Percentiles rank a stretch among this genome's conserved stretches.
These are phyloP conservation scores for Phrynosoma blainvillii DNA, from an alignment of 2,113 vertebrate genomes.

Conservation along the genomic window DNA sequence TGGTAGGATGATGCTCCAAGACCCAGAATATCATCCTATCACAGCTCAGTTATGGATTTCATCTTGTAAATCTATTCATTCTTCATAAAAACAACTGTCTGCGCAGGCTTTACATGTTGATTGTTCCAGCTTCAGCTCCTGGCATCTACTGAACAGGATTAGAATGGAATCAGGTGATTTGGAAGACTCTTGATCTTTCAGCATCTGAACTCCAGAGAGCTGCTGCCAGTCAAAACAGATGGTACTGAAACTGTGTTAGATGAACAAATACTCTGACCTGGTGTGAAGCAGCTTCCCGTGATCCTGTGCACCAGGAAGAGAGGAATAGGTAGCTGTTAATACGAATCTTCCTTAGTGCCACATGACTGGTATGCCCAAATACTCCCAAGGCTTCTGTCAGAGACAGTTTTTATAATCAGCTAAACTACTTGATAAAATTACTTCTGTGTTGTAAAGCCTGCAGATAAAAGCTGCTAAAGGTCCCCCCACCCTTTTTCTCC, in stretches of 20 bases:
- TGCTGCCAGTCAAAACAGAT: background rate
- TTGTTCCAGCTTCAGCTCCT: background rate
- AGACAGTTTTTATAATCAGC: background rate
- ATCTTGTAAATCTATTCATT: no score
- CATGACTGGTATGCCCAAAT: background rate
- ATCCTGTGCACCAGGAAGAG: background rate
- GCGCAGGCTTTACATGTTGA: background rate
- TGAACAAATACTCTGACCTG: background rate
- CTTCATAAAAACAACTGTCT: no score
- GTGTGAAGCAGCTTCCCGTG: background rate
- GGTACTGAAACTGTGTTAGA: background rate
- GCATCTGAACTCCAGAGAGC: background rate
- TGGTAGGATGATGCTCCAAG: no score
- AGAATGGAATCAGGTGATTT: background rate
- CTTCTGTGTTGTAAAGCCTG: background rate
- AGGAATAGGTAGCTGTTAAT: background rate
- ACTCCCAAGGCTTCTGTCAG: no score
- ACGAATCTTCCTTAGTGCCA: background rate
- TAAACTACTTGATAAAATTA: background rate
- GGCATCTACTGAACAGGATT: background rate
- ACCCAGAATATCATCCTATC: no score
- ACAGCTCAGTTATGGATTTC: no score
- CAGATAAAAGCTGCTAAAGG: no score
- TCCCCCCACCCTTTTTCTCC: no score
- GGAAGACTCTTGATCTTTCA: background rate